Evolutionary conservation across 2,888 invertebrate genomes (phyloP), one percentile per base, ranked within the genome.

Genomic region (Nysson spinosus): DNA sequence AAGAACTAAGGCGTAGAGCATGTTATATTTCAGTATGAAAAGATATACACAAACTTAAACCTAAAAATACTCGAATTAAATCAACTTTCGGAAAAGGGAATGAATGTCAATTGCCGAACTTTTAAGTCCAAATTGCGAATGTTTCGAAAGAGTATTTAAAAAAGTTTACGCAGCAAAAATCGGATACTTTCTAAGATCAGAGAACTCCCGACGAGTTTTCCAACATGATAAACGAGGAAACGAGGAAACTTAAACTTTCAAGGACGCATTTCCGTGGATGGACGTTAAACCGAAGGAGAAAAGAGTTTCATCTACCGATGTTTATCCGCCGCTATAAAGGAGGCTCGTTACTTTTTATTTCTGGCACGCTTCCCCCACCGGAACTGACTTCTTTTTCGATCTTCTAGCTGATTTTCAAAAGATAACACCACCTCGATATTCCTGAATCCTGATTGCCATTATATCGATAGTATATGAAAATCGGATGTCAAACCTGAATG

Each of bases 401-500:
- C 30, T 1, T 9, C n/a, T 7, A 9, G 35, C 5, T 3, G n/a
- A 3, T 14, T 40, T 24, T 40, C 40, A 5, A 12, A 20, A 6
- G 4, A 4, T 14, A 39, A 20, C 7, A 1, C 4, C 7, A 6
- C 32, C n/a, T 4, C 19, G 32, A 12, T n/a, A n/a, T n/a, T n/a
- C 20, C 30, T n/a, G n/a, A 16, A n/a, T 2, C 46, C 9, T 28
- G 11, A 9, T 20, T 4, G 32, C 3, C 12, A 32, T 35, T 40
- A 32, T 30, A 11, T 17, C 44, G 51, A 57, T 56, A 65, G 50
- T 72, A 72, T 67, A 69, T 67, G 78, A 75, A 74, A 79, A 83
- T 81, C 81, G 79, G 82, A 77, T 79, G 82, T 79, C 78, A 71
- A 20, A 49, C 37, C 61, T 50, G 75, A 79, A 82, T 83, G 77